Percentiles rank a stretch among this genome's conserved stretches.
Conservation (phyloP, 2,113 vertebrate genomes). For the Oreochromis spilurus region DNA sequence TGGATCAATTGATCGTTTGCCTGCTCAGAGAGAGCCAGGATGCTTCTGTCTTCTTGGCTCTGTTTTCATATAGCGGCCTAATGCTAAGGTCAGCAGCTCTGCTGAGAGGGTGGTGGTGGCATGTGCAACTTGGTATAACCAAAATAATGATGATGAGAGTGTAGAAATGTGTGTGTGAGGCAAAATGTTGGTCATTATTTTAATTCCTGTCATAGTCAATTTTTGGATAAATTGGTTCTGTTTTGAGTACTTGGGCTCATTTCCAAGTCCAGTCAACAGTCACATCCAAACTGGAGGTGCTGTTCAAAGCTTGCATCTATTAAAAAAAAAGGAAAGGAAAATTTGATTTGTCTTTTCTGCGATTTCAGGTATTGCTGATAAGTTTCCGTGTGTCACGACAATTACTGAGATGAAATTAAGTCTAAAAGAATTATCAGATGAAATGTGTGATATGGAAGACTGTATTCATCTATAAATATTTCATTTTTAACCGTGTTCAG, state of each 20-base stretch:
- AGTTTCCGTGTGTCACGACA: background rate
- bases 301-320: background rate
- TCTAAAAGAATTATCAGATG: background rate
- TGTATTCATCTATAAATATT: background rate
- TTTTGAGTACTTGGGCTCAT: background rate
- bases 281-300: background rate
- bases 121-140: background rate
- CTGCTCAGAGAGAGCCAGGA: constrained; percentile 42
- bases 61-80: constrained; percentile 36
- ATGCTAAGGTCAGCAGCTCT: constrained; percentile 58
- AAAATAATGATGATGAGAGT: background rate
- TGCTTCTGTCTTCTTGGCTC: constrained; percentile 37
- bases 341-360: background rate
- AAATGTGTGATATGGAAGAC: background rate
- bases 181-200: background rate
- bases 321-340: background rate
- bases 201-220: background rate
- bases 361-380: background rate
- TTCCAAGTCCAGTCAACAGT: background rate
- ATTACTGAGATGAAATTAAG: background rate
- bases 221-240: background rate
- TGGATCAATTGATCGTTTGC: constrained; percentile 53
- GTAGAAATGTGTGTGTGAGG: background rate
- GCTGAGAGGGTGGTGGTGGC: background rate
- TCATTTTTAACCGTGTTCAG: background rate